These are phyloP conservation scores for Bos indicus DNA, from an alignment of 2,113 vertebrate genomes.

Conservation along the genomic window DNA sequence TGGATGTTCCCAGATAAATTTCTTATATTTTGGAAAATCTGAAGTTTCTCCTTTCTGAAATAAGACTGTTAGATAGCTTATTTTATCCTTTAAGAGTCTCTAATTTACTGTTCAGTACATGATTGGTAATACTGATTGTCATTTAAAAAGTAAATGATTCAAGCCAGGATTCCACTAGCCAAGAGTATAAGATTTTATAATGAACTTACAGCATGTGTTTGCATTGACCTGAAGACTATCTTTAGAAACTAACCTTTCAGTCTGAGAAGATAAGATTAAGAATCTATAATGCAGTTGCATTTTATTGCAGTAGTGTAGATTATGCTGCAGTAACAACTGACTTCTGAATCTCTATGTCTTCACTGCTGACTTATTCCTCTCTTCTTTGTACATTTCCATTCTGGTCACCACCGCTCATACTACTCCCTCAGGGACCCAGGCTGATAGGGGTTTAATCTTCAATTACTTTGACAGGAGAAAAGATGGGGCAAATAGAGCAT, in stretches of 20 bases:
- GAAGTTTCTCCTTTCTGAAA: conserved; percentile 8
- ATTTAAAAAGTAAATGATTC: not conserved
- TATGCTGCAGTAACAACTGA: not conserved
- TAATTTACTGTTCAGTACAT: not conserved
- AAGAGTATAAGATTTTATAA: not conserved
- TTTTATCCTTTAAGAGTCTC: not conserved
- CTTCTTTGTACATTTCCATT: not conserved
- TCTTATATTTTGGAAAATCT: not conserved
- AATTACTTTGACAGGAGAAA: not conserved
- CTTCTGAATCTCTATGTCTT: not conserved
- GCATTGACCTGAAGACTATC: not conserved
- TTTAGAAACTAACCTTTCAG: not conserved
- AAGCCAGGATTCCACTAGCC: not conserved
- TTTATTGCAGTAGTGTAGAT: not conserved
- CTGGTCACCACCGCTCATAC: not conserved
- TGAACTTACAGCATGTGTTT: not conserved
- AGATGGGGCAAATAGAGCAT: not conserved
- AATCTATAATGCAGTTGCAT: not conserved
- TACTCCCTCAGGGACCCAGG: not conserved
- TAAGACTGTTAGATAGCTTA: not conserved
- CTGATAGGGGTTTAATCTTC: not conserved
- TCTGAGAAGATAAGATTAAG: not conserved
- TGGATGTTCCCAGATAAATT: not conserved
- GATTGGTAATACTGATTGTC: not conserved
- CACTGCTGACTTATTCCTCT: not conserved